Evolutionary conservation across 1,140 invertebrate species (phyloP), one percentile per base, ranked within the genome.

Genomic region (Drosophila takahashii): DNA sequence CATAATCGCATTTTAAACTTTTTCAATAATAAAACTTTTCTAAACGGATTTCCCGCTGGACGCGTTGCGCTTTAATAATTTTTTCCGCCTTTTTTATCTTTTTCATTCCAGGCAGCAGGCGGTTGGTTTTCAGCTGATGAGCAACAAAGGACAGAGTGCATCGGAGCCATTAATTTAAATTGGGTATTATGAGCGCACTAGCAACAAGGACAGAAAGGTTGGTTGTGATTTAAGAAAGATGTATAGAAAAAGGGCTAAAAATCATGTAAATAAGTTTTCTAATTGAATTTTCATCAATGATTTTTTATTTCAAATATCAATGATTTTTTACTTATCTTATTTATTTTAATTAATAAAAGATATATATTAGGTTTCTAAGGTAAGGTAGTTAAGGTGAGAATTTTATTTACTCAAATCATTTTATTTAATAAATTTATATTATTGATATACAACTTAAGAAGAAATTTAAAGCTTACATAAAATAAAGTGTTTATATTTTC

Each of bases 1-100:
- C 51, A 89, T 89, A 89, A 89, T 89, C 84, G 85, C 85, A 89
- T 89, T 89, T 90, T 84, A 67, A 89, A 89, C 84, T 89, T 89
- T 89, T 89, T 89, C 85, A 89, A 89, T 89, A 89, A 84, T 78
- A 84, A 89, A 89, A 79, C 79, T 87, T 89, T 89, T 56, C 85
- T 90, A 90, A 89, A 90, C 85, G 85, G 80, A 89, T 90, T 89
- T 89, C 80, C 84, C 77, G 73, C 80, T 90, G 85, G 84, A 83
- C 83, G 32, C 64, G 83, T 86, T 83, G 77, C 77, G 73, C 80
- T 89, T 89, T 89, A 89, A 84, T 89, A 84, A 90, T 90, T 89
- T 77, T 72, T 37, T 67, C 54, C 56, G 42, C 39, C 22, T 22
- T 69, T 71, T 72, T 71, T 77, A 79, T 79, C 45, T 56, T 64